These are phyloP conservation scores for Pardosa pseudoannulata DNA, from an alignment of 2,888 invertebrate genomes.

Conservation along the genomic window DNA sequence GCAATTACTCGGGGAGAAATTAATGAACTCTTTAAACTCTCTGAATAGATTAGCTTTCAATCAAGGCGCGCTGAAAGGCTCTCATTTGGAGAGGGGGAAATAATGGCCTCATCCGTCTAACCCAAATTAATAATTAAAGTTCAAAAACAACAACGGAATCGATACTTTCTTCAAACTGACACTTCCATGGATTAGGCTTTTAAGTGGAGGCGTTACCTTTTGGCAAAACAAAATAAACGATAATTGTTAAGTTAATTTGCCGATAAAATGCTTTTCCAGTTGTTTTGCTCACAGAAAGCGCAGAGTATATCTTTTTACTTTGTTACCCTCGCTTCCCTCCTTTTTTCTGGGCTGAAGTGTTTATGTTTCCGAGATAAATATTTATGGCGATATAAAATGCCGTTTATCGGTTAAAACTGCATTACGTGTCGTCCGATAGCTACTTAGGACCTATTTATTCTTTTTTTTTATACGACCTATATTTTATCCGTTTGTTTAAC, in stretches of 20 bases:
- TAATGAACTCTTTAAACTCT: constrained; percentile 2
- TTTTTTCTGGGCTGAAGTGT: not conserved
- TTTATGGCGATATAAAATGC: not conserved
- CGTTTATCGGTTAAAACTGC: not conserved
- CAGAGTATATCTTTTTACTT: not conserved
- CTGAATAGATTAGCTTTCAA: constrained; percentile 15
- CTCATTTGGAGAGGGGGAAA: not conserved
- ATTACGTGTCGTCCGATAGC: not conserved
- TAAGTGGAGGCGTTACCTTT: not conserved
- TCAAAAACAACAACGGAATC: not conserved
- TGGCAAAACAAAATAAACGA: not conserved
- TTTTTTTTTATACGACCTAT: not conserved
- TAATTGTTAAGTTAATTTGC: not conserved
- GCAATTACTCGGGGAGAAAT: not conserved
- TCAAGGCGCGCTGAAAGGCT: not conserved
- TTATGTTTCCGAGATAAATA: constrained; percentile 5
- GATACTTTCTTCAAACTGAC: constrained; percentile 10
- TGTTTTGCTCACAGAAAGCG: no score
- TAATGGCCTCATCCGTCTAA: not conserved
- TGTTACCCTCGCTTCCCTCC: not conserved
- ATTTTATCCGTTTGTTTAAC: not conserved
- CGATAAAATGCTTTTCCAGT: not conserved
- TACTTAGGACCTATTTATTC: not conserved
- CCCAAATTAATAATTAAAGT: constrained; percentile 13
- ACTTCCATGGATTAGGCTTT: not conserved